Conservation (phyloP, 2,888 invertebrate species). For the Leucophora obtusa region DNA sequence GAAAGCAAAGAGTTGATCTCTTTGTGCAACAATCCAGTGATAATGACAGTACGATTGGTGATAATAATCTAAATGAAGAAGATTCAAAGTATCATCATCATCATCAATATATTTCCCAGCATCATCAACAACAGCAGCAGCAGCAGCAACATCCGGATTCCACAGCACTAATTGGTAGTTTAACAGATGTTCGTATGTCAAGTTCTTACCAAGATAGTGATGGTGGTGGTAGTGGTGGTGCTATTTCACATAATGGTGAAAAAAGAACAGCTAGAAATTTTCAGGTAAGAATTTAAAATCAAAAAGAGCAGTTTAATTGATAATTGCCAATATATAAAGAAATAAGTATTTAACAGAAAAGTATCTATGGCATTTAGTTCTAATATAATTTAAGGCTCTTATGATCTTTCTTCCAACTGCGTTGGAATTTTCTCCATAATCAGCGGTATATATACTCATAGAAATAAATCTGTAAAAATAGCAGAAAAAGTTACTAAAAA, state of each 20-base stretch:
- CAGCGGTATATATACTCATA: too few relatives aligned
- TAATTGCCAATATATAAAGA: too few relatives aligned
- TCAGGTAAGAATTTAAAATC: conserved; percentile 47
- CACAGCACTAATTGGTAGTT: conserved; percentile 69
- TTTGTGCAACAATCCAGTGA: conserved; percentile 71
- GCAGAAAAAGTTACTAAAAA: too few relatives aligned
- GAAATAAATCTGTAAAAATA: too few relatives aligned
- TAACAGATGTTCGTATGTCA: conserved; percentile 73
- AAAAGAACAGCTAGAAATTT: conserved; percentile 60
- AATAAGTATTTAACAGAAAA: too few relatives aligned
- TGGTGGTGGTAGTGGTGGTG: conserved; percentile 57
- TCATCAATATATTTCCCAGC: conserved; percentile 66
- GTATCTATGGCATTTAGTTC: too few relatives aligned
- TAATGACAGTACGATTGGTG: conserved; percentile 67
- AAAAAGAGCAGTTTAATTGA: too few relatives aligned
- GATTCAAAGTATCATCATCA: conserved; percentile 59
- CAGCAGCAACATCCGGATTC: conserved; percentile 78
- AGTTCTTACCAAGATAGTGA: conserved; percentile 66
- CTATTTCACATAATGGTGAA: conserved; percentile 46
- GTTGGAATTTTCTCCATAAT: too few relatives aligned
- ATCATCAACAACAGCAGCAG: conserved; percentile 64
- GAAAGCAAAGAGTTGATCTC: conserved; percentile 68
- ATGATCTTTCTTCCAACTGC: too few relatives aligned
- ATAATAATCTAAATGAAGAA: conserved; percentile 58
- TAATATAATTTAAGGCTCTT: too few relatives aligned